Evolutionary conservation across 2,888 invertebrate genomes (phyloP).

Genomic region (Himalopsyche kuldschensis): DNA sequence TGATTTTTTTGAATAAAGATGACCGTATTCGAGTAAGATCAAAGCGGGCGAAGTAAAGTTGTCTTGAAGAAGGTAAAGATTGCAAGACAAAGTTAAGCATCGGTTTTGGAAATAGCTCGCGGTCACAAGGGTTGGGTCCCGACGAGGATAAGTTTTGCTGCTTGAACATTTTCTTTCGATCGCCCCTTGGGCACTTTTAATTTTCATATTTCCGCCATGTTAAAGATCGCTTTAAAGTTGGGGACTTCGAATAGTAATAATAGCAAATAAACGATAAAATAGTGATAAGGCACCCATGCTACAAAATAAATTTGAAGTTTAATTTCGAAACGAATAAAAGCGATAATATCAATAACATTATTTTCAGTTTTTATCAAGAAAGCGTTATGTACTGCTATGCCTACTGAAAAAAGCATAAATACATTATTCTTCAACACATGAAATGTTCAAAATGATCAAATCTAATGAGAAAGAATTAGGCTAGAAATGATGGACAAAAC

Average conservation of each 20-base stretch:
- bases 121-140: slow-evolving; percentile 1
- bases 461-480: too few relatives aligned
- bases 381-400: too few relatives aligned
- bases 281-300: not conserved
- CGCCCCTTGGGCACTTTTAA: slow-evolving; percentile 2
- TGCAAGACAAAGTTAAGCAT: not conserved
- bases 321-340: too few relatives aligned
- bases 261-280: not conserved
- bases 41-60: not conserved
- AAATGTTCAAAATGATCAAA: too few relatives aligned
- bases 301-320: too few relatives aligned
- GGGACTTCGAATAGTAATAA: not conserved
- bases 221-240: not conserved
- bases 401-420: too few relatives aligned
- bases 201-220: not conserved
- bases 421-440: too few relatives aligned
- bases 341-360: too few relatives aligned
- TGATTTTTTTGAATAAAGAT: not conserved
- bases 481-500: too few relatives aligned
- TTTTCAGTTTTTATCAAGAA: too few relatives aligned
- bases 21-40: not conserved
- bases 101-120: not conserved
- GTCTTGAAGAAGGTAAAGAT: not conserved
- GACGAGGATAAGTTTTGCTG: not conserved
- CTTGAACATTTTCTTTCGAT: slow-evolving; percentile 3